Evolutionary conservation across 2,888 invertebrate species (phyloP), one percentile per base, ranked within the genome.

Genomic region (Pristionchus japonicus): DNA sequence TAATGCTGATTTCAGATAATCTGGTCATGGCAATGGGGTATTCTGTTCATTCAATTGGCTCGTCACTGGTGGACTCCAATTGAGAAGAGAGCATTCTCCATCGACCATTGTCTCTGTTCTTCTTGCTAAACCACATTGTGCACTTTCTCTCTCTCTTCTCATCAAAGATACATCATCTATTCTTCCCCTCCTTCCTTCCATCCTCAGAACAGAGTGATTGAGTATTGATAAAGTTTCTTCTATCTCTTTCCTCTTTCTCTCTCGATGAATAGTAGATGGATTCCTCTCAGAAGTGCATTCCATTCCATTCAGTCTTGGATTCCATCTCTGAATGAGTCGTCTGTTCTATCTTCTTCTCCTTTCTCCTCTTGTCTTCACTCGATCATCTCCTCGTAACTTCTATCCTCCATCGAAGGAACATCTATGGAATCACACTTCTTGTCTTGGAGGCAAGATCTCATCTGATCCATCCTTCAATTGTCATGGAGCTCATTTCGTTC

Each of bases 91-190:
- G 88, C 88, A n/a, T 89, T 89, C 61, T 87, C 86, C 27, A 40
- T 92, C 67, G 90, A 90, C 31, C 90, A 91, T 87, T 91, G 91
- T 88, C 91, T 90, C 40, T 92, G 91, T 80, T 67, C 67, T 1
- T 67, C 40, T 27, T 86, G 64, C 47, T 86, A 57, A 43, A 77
- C 70, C 11, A 17, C 70, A 70, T 70, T 77, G 43, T 17, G 43
- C 67, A 34, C 67, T 40, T 37, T 34, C 34, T 17, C 34, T 31
- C 15, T 70, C 74, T 23, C 40, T 40, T 3, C 31, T 9, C 74
- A 40, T n/a, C n/a, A n/a, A n/a, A n/a, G n/a, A n/a, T n/a, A n/a
- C n/a, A n/a, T 74, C 40, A 74, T 40, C 40, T 40, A 57, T 67
- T 15, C 70, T 37, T 70, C 34, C 74, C 37, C n/a, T n/a, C 37